Percentiles rank a stretch among this genome's conserved stretches.
These are phyloP conservation scores for Engystomops pustulosus DNA, from an alignment of 2,113 vertebrate species.

Conservation along the genomic window DNA sequence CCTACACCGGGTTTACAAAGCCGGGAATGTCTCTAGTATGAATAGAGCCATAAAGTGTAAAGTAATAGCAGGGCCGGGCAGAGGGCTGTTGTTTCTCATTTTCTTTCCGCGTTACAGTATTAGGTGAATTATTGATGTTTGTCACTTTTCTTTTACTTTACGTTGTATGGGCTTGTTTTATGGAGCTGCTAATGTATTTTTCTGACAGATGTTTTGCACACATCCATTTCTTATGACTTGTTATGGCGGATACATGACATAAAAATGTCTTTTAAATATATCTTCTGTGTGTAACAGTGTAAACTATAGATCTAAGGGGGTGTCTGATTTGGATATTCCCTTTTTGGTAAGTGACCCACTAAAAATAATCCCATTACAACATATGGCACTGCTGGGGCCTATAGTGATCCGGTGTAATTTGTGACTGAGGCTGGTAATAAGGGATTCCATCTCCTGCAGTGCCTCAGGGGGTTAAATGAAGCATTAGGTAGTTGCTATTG, in stretches of 20 bases:
- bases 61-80: not conserved
- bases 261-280: not conserved
- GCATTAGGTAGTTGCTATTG: not conserved
- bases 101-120: not conserved
- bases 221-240: not conserved
- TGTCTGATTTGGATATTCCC: not conserved
- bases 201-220: conserved; percentile 1
- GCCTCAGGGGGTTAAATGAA: not conserved
- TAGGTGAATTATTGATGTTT: conserved; percentile 33
- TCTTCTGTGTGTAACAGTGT: not conserved
- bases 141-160: not conserved
- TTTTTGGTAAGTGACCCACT: not conserved
- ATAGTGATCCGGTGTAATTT: not conserved
- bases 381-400: no score
- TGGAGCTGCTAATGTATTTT: not conserved
- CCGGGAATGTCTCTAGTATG: conserved; percentile 8
- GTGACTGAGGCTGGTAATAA: not conserved
- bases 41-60: conserved; percentile 29
- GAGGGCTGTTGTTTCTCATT: conserved; percentile 24
- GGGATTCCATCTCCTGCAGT: not conserved
- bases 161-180: conserved; percentile 10
- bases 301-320: not conserved
- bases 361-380: not conserved
- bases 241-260: not conserved
- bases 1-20: conserved; percentile 26